Evolutionary conservation across 2,113 vertebrate species (phyloP), one percentile per base, ranked within the genome.

Genomic region (Cryptotis parvus): DNA sequence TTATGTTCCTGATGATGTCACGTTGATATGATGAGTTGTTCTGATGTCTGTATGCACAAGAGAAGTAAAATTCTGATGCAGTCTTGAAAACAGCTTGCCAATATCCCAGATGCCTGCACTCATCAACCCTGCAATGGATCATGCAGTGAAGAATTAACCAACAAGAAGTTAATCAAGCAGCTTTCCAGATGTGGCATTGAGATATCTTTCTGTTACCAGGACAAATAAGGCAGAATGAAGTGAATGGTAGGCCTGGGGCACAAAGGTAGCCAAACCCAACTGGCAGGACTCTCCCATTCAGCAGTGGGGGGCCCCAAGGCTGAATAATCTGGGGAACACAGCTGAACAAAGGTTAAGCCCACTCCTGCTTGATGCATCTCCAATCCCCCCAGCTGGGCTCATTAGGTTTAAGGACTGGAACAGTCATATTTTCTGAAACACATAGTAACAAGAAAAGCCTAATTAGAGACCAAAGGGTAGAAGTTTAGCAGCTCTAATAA

Each of bases 221-320:
- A 98, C 96, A 97, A 98, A 98, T 95, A 97, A 87, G 95, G 96
- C 96, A 97, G 97, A 98, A 98, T 97, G 95, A 94, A 93, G 76
- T 72, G 90, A 92, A 92, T 96, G 88, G 81, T 52, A 95, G 89
- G 95, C 96, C 93, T 61, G 91, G 43, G 87, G 86, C 63, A 81
- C 81, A 76, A 90, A 95, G 94, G 93, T 91, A 89, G 96, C 96
- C 83, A 49, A 14, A 33, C 58, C 39, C 41, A 75, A 90, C 91
- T 95, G 93, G 93, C 73, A 89, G 92, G 90, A 86, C 80, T 81
- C 92, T 94, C 76, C 87, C 88, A 78, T 95, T 97, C 94, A 95
- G 83, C 76, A 90, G 92, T 96, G 89, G 94, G 89, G 94, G 58
- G 75, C 95, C 97, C 94, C 87, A 81, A 96, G 96, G 96, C 90